These are phyloP conservation scores for Piliocolobus tephrosceles DNA, from an alignment of 2,113 vertebrate species.

Conservation along the genomic window DNA sequence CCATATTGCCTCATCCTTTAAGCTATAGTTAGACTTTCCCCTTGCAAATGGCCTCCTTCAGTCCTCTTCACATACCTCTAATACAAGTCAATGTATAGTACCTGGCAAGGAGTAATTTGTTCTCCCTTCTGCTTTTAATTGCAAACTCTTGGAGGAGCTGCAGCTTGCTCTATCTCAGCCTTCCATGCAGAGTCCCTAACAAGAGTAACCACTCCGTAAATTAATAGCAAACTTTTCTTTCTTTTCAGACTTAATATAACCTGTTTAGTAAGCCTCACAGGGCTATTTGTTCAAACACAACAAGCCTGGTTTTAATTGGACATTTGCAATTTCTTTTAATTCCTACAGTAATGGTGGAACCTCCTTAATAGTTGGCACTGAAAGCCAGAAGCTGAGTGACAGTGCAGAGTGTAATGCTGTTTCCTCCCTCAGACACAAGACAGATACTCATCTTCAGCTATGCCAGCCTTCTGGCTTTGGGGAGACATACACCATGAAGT, in stretches of 20 bases:
- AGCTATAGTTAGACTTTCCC: not conserved
- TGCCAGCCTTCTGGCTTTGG: not conserved
- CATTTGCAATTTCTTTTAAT: not conserved
- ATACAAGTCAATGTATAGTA: rapidly evolving
- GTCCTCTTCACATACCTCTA: not conserved
- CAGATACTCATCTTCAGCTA: no score
- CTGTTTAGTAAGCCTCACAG: not conserved
- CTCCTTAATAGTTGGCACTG: no score
- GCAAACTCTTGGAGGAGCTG: not conserved
- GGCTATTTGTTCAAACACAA: not conserved
- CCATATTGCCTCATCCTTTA: not conserved
- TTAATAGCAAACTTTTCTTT: not conserved
- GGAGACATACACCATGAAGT: not conserved
- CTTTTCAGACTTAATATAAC: not conserved
- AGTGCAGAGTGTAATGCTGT: rapidly evolving
- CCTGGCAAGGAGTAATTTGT: not conserved
- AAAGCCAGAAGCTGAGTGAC: not conserved
- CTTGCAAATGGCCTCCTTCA: not conserved
- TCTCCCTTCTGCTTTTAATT: not conserved
- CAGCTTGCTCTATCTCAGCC: not conserved
- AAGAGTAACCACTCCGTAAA: not conserved
- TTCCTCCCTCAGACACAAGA: not conserved
- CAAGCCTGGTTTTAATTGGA: not conserved
- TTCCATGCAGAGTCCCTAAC: not conserved
- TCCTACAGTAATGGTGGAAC: no score